Conservation (phyloP, 2,113 vertebrate genomes). For the Leptobrachium ailaonicum region DNA sequence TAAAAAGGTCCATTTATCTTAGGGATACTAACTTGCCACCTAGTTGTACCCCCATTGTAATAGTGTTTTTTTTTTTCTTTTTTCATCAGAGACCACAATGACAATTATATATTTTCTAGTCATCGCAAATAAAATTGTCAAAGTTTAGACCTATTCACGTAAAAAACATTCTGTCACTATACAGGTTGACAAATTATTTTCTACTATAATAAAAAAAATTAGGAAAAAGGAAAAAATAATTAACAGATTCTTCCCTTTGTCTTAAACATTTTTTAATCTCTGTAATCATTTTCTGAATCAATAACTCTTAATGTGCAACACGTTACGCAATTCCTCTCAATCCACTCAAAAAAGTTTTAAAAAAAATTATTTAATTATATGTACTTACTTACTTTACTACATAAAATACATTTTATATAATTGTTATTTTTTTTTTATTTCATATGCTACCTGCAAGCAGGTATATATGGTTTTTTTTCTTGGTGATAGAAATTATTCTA, state of each 20-base stretch:
- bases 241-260: constrained; percentile 27
- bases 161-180: too few relatives aligned
- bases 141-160: too few relatives aligned
- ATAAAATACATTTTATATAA: constrained; percentile 32
- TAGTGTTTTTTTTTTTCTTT: too few relatives aligned
- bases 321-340: constrained; percentile 2
- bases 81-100: too few relatives aligned
- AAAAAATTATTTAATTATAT: constrained; percentile 39
- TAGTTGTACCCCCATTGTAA: too few relatives aligned
- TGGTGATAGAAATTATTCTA: constrained; percentile 38
- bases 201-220: too few relatives aligned
- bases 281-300: neutral
- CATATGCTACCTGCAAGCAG: constrained; percentile 44
- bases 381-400: constrained; percentile 36
- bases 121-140: too few relatives aligned
- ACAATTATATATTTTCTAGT: too few relatives aligned
- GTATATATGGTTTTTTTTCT: constrained; percentile 39
- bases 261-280: neutral
- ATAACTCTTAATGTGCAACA: neutral
- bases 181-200: too few relatives aligned
- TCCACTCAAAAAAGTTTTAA: constrained; percentile 36
- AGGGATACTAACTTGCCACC: too few relatives aligned
- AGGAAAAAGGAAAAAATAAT: neutral
- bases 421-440: constrained; percentile 32
- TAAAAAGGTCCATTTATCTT: too few relatives aligned